Conservation (phyloP, 1,140 invertebrate species). For the Zaprionus ornatus region DNA sequence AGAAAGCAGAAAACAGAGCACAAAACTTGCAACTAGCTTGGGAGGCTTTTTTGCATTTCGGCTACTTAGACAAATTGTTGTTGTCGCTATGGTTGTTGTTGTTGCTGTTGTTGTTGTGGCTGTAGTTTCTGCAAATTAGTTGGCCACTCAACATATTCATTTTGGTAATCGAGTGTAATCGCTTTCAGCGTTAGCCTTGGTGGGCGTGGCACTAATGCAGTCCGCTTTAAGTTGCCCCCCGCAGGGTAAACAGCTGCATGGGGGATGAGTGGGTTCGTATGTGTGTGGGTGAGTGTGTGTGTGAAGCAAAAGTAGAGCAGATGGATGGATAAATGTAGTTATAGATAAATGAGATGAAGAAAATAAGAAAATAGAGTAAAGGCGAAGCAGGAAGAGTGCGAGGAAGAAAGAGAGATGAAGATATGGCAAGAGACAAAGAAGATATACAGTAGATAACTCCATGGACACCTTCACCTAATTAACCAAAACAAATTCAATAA, state of each 20-base stretch:
- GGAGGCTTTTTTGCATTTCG: slow-evolving; percentile 29
- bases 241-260: slow-evolving; percentile 30
- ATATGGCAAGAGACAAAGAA: not conserved
- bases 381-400: not conserved
- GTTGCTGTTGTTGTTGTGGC: slow-evolving; percentile 8
- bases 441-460: not conserved
- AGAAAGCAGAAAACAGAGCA: slow-evolving; percentile 18
- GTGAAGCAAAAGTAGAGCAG: slow-evolving; percentile 1
- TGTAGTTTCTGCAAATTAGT: slow-evolving; percentile 39
- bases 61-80: slow-evolving; percentile 30
- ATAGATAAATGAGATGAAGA: too few species aligned
- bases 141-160: slow-evolving; percentile 51
- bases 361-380: not conserved
- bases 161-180: slow-evolving; percentile 58
- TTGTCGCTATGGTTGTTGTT: not conserved
- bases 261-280: not conserved
- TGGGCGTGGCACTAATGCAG: slow-evolving; percentile 31
- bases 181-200: slow-evolving; percentile 16
- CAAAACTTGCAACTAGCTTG: slow-evolving; percentile 20
- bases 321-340: not conserved
- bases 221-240: slow-evolving; percentile 18
- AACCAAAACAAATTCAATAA: not conserved
- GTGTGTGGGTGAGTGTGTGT: not conserved
- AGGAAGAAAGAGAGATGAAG: not conserved
- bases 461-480: not conserved